These are phyloP conservation scores for Reticulitermes speratus DNA, from an alignment of 1,140 invertebrate genomes.

Conservation along the genomic window DNA sequence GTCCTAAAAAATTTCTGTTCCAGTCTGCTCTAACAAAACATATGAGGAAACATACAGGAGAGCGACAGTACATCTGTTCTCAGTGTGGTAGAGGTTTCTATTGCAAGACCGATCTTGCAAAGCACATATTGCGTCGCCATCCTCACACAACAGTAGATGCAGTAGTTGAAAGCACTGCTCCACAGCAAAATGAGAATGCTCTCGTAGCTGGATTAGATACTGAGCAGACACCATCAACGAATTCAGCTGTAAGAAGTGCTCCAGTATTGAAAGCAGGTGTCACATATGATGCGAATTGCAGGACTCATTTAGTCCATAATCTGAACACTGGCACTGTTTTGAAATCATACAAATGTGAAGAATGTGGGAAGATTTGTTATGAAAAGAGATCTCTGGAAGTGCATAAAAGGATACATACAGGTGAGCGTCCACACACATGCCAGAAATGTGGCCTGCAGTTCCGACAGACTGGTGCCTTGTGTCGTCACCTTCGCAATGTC, in stretches of 20 bases:
- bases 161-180: not conserved
- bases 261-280: not conserved
- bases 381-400: conserved; percentile 15
- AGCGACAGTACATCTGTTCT: not conserved
- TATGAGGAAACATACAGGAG: not conserved
- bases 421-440: conserved; percentile 39
- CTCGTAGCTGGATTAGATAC: not conserved
- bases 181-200: not conserved
- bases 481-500: not conserved
- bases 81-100: not conserved
- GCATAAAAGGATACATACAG: conserved; percentile 43
- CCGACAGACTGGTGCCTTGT: not conserved
- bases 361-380: not conserved
- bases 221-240: not conserved
- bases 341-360: not conserved
- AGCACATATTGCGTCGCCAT: not conserved
- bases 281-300: not conserved
- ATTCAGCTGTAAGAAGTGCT: no score
- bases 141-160: not conserved
- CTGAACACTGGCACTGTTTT: no score
- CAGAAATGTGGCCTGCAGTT: not conserved
- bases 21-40: not conserved
- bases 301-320: not conserved
- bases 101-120: not conserved
- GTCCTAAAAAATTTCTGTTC: not conserved